Evolutionary conservation across 2,888 invertebrate genomes (phyloP).

Genomic region (Chaitophorus viminalis): DNA sequence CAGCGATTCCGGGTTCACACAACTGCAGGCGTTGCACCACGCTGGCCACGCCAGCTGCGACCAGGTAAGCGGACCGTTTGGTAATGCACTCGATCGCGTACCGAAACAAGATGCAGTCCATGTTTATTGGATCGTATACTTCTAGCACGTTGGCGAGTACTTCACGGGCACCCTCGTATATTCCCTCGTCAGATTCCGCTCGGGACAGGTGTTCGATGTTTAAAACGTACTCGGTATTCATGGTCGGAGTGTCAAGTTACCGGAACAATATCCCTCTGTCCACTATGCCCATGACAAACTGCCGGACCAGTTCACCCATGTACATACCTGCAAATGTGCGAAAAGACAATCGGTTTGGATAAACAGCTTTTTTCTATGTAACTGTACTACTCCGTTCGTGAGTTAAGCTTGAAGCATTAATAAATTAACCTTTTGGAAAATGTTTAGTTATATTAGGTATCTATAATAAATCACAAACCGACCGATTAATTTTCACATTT

Average conservation of each 20-base stretch:
- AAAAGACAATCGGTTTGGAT: neutral
- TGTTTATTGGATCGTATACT: neutral
- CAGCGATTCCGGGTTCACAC: neutral
- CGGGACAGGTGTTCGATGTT: neutral
- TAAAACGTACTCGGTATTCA: neutral
- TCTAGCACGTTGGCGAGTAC: neutral
- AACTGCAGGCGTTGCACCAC: neutral
- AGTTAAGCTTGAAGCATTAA: too few species aligned
- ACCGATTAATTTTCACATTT: too few species aligned
- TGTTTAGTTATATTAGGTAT: too few species aligned
- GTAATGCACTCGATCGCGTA: constrained; percentile 13
- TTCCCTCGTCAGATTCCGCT: neutral
- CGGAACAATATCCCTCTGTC: neutral
- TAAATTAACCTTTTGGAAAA: too few species aligned
- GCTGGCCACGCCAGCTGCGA: neutral
- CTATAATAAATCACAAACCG: too few species aligned
- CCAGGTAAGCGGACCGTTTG: constrained; percentile 25
- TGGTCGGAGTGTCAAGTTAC: neutral
- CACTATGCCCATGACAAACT: neutral
- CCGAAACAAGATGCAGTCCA: constrained; percentile 33
- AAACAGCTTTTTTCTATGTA: too few species aligned
- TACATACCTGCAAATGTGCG: constrained; percentile 15
- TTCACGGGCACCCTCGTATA: neutral
- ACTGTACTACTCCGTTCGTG: too few species aligned
- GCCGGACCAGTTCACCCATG: constrained; percentile 37